phyloP scores from a whole-genome alignment of 2,888 invertebrate species.

The Magallana nippona region DNA sequence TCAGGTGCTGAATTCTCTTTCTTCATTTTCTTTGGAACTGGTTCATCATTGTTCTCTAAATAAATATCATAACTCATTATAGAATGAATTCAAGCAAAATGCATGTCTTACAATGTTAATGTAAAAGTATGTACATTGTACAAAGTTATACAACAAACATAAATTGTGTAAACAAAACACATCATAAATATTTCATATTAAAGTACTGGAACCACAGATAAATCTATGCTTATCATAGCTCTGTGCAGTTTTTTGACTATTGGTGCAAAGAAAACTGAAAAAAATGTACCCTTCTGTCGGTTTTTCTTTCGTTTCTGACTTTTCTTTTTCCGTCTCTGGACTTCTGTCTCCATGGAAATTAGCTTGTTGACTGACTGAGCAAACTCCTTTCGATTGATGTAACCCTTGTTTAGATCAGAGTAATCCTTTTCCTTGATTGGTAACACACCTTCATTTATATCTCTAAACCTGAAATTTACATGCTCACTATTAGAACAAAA shows the following conservation, averaged over 20 bases:
- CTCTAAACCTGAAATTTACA: conserved; percentile 51
- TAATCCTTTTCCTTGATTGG: conserved; percentile 43
- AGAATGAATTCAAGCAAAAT: not conserved
- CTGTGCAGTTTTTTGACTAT: no score
- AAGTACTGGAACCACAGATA: no score
- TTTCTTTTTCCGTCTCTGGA: conserved; percentile 41
- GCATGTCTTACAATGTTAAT: no score
- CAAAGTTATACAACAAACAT: no score
- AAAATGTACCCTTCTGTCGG: not conserved
- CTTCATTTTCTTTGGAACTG: conserved; percentile 34
- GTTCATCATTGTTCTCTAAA: not conserved
- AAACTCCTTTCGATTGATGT: conserved; percentile 50
- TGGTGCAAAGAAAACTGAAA: not conserved
- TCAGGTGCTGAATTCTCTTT: not conserved
- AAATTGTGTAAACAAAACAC: no score
- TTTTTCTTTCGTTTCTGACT: conserved; percentile 47
- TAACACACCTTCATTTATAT: conserved; percentile 53
- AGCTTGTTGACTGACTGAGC: conserved; percentile 51
- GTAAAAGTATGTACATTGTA: no score
- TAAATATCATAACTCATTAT: not conserved
- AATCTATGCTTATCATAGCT: no score
- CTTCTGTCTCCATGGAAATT: conserved; percentile 42
- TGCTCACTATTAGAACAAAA: no score
- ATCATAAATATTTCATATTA: no score
- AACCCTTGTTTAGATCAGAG: conserved; percentile 29